A percentile compares a stretch with the other conserved stretches of the same genome.
phyloP scores from a whole-genome alignment of 2,888 invertebrate species.

The Melieria omissa region DNA sequence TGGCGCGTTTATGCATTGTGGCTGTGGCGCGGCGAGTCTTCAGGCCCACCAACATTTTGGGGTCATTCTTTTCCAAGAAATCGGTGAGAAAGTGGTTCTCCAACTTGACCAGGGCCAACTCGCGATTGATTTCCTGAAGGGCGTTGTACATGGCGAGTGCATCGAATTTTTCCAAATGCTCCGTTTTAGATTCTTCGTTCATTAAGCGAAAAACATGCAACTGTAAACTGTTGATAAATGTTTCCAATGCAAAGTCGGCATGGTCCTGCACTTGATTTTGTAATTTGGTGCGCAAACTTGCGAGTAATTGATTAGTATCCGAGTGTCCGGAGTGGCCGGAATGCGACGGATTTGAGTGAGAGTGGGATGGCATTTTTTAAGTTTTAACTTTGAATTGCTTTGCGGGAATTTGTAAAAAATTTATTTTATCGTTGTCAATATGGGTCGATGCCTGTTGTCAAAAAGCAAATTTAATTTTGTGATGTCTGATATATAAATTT shows the following conservation, averaged over 20 bases:
- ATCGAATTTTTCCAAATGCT: constrained; percentile 49
- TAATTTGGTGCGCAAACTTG: background rate
- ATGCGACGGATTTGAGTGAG: background rate
- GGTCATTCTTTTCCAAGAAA: constrained; percentile 62
- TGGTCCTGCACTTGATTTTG: constrained; percentile 11
- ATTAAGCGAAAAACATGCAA: constrained; percentile 46
- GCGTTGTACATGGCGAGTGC: constrained; percentile 54
- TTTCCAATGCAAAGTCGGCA: constrained; percentile 49
- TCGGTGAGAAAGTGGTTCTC: constrained; percentile 60
- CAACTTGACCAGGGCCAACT: constrained; percentile 52
- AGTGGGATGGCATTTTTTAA: background rate
- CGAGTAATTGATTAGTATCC: too few relatives aligned
- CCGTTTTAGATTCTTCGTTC: constrained; percentile 44
- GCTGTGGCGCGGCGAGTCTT: constrained; percentile 51
- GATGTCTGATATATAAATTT: too few relatives aligned
- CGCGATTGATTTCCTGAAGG: constrained; percentile 53
- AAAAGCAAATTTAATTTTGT: too few relatives aligned
- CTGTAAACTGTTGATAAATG: constrained; percentile 47
- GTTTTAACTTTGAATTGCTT: background rate
- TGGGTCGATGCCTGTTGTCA: too few relatives aligned
- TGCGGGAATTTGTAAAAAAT: too few relatives aligned
- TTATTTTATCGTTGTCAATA: too few relatives aligned
- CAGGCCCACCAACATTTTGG: constrained; percentile 58
- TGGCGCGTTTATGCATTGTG: constrained; percentile 19
- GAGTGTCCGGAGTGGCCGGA: background rate